Conservation (phyloP, 2,113 vertebrate genomes). For the Zosterops lateralis region DNA sequence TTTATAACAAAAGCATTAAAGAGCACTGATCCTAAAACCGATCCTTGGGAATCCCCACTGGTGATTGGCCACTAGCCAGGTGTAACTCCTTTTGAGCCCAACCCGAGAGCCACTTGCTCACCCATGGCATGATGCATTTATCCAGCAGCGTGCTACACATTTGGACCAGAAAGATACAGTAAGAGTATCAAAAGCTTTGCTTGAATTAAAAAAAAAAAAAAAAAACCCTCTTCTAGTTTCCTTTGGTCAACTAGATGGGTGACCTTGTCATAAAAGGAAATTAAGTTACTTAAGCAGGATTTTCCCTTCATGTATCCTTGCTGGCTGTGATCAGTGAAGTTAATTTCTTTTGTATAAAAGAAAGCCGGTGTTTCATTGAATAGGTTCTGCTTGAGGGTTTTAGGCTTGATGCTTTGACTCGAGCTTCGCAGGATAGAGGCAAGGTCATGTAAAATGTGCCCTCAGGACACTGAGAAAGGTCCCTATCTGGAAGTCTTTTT, state of each 20-base stretch:
- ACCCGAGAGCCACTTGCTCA: rapidly evolving
- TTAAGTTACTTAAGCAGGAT: neutral
- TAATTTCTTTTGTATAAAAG: neutral
- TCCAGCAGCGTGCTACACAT: neutral
- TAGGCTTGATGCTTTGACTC: neutral
- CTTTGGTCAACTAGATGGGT: neutral
- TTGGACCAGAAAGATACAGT: neutral
- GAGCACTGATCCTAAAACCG: neutral
- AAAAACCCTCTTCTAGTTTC: neutral
- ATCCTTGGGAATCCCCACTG: neutral
- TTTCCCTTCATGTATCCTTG: neutral
- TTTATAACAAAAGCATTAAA: neutral
- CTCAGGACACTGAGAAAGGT: neutral
- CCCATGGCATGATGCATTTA: neutral
- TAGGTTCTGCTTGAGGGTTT: neutral
- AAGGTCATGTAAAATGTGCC: neutral
- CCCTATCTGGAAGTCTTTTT: neutral
- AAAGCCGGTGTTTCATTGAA: neutral
- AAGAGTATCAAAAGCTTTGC: neutral
- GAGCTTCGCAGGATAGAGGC: neutral
- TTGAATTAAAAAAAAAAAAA: neutral
- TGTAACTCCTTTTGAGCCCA: neutral
- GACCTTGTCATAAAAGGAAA: neutral
- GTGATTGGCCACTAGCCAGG: neutral
- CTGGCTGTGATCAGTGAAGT: neutral